Evolutionary conservation across 2,113 vertebrate genomes (phyloP).

Genomic region (Hippolais icterina): DNA sequence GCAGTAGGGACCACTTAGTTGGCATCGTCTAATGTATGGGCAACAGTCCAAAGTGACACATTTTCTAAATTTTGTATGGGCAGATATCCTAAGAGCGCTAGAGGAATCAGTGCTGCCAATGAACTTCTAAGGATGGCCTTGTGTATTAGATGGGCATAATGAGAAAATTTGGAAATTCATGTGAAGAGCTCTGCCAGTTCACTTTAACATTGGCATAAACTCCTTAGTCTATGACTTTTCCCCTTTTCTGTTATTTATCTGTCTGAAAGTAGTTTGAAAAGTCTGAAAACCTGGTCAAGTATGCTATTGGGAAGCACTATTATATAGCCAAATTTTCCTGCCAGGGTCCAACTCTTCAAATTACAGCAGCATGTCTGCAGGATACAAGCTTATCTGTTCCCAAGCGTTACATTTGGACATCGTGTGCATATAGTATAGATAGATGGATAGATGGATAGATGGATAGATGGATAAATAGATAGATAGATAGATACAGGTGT

Average conservation of each 20-base stretch:
- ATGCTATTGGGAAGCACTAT: neutral
- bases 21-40: neutral
- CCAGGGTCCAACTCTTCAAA: neutral
- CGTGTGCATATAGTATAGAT: neutral
- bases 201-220: neutral
- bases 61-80: slow-evolving; percentile 19
- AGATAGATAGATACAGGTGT: neutral
- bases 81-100: neutral
- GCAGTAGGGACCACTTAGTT: neutral
- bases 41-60: neutral
- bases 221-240: neutral
- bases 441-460: neutral
- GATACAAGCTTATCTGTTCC: neutral
- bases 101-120: neutral
- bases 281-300: neutral
- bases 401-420: neutral
- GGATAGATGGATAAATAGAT: neutral
- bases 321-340: neutral
- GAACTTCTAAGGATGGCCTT: neutral
- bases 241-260: neutral
- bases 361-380: neutral
- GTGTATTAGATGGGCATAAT: neutral
- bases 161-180: slow-evolving; percentile 7
- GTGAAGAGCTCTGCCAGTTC: neutral
- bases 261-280: neutral